Evolutionary conservation across 2,888 invertebrate species (phyloP).

Genomic region (Dolomedes plantarius): DNA sequence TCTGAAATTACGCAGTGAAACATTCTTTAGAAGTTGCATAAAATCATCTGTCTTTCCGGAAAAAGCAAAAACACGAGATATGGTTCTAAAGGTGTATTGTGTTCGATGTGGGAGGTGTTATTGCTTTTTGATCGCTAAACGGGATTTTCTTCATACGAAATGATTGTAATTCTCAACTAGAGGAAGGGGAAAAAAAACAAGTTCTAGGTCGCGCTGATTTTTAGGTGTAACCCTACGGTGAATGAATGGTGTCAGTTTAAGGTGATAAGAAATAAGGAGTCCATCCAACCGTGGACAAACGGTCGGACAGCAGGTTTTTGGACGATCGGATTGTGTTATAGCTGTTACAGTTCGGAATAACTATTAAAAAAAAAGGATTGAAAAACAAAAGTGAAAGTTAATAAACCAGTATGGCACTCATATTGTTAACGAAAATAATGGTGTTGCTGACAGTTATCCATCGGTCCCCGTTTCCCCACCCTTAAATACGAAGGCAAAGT

Average conservation of each 20-base stretch:
- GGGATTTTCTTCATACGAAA: neutral
- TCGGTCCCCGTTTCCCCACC: no score
- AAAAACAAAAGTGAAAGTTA: no score
- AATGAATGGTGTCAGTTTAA: neutral
- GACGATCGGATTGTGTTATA: no score
- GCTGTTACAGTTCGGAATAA: no score
- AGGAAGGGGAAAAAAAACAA: neutral
- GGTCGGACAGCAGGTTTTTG: neutral
- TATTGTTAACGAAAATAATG: no score
- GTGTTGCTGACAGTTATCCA: no score
- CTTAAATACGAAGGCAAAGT: no score
- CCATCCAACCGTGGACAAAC: neutral
- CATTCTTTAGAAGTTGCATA: neutral
- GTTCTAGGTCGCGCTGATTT: conserved; percentile 18
- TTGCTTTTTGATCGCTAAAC: neutral
- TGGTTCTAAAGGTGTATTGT: neutral
- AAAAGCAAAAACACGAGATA: neutral
- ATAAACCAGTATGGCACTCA: no score
- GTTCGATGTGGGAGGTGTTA: neutral
- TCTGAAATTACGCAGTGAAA: neutral
- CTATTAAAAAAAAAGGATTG: no score
- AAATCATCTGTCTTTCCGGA: neutral
- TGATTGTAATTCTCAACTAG: neutral
- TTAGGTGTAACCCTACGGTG: conserved; percentile 35
- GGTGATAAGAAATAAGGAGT: neutral